Evolutionary conservation across 2,113 vertebrate genomes (phyloP).

Genomic region (Caranx melampygus): DNA sequence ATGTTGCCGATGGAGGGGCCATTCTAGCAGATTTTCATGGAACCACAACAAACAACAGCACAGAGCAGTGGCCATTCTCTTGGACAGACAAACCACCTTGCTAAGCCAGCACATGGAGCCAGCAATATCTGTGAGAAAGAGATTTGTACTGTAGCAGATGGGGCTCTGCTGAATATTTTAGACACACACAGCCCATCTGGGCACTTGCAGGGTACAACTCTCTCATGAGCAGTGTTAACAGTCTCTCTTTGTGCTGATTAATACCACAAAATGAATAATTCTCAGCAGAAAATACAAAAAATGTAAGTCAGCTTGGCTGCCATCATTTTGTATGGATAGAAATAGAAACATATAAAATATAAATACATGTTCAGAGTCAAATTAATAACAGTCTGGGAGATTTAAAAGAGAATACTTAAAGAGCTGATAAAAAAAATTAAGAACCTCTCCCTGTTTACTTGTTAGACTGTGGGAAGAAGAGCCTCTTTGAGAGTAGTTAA

Average conservation of each 20-base stretch:
- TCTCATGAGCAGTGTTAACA: constrained; percentile 31
- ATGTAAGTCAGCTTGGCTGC: constrained; percentile 20
- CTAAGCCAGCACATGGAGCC: constrained; percentile 69
- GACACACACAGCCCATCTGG: constrained; percentile 66
- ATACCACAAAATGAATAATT: constrained; percentile 26
- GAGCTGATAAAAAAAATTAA: not conserved
- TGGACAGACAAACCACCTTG: constrained; percentile 57
- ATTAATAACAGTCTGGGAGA: not conserved
- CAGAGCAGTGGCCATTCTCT: constrained; percentile 52
- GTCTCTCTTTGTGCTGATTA: constrained; percentile 28
- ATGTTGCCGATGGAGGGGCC: constrained; percentile 37
- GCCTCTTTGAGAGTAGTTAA: constrained; percentile 30
- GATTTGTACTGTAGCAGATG: constrained; percentile 74
- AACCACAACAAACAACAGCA: constrained; percentile 62
- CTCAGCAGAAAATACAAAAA: constrained; percentile 19
- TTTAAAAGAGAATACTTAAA: not conserved
- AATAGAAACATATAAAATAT: constrained; percentile 19
- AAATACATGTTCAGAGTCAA: constrained; percentile 8
- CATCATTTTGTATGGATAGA: constrained; percentile 10
- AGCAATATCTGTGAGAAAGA: constrained; percentile 55
- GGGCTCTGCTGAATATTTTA: constrained; percentile 75
- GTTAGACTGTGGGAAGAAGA: not conserved
- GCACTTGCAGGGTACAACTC: constrained; percentile 28
- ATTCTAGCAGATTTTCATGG: constrained; percentile 62
- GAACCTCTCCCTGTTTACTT: not conserved